Conservation (phyloP, 2,113 vertebrate species). For the Stigmatopora argus region DNA sequence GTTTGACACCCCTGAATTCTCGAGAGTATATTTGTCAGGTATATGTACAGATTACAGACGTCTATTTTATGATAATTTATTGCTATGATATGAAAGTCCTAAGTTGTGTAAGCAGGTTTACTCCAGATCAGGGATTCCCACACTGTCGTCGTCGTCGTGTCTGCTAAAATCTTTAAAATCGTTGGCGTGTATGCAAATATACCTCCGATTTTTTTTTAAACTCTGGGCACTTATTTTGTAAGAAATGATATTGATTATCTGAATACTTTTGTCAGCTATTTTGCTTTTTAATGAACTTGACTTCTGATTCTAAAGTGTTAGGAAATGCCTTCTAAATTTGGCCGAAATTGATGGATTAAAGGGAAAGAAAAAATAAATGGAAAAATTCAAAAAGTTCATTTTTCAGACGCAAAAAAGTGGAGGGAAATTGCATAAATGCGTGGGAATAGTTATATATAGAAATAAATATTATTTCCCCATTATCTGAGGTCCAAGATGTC, state of each 20-base stretch:
- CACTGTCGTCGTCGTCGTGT: background rate
- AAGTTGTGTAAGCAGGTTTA: conserved; percentile 82
- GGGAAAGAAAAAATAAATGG: no score
- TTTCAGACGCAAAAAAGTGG: no score
- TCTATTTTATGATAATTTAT: conserved; percentile 99
- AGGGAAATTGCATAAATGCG: no score
- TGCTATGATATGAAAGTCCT: conserved; percentile 91
- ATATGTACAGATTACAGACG: conserved; percentile 94
- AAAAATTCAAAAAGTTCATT: no score
- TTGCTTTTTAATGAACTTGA: background rate
- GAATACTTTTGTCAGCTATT: background rate
- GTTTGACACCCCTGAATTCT: no score
- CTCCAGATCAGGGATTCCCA: conserved; percentile 53
- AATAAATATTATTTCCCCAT: no score
- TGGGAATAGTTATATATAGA: no score
- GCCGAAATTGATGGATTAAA: background rate
- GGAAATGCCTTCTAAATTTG: background rate
- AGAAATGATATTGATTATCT: background rate
- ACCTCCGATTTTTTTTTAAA: background rate
- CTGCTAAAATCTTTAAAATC: no score
- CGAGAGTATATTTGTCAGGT: conserved; percentile 63
- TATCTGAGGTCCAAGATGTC: no score
- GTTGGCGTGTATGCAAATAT: background rate
- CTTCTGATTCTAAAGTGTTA: background rate
- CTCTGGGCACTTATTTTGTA: background rate